Base-by-base conservation (phyloP, 2,888 invertebrate species). In the Eupithecia subumbrata region DNA sequence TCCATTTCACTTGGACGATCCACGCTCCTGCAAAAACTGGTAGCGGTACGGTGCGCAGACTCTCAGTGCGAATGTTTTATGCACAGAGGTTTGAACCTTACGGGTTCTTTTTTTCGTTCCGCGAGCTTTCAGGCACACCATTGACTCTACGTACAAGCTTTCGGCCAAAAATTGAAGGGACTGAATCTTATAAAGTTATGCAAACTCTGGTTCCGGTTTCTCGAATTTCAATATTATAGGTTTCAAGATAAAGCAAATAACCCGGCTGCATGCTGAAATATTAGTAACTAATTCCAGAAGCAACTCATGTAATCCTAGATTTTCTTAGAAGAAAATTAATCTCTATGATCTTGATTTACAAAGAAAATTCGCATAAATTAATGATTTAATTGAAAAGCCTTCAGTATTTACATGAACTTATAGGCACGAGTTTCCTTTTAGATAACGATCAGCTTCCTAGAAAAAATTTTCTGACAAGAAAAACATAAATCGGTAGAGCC, bases 1-100 rank as follows among this genome's bases (percentile, higher is more conserved):
- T 94, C 94, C 87, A 88, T 94, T 94, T 94, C 93, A 86, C 90
- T 87, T 87, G 86, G 88, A 88, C 86, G 87, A 86, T 82, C 84
- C 81, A 83, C 84, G 79, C 81, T 82, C 78, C 82, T 77, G 82
- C 83, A 92, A 91, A 93, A 92, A 91, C 84, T 84, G 79, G 64
- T 69, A 68, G 73, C 74, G 40, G 84, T 85, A 85, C 83, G 48
- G 85, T 82, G 70, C 74, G 84, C 85, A 82, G 45, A 75, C 8
- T 22, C 56, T 0, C 1, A 40, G 1, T 43, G 63, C 63, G n/a
- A 72, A 74, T 60, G 40, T 68, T 45, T 22, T 60, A 18, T n/a
- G n/a, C 56, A 25, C 18, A 18, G n/a, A n/a, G 34, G 37, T 22
- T 72, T 48, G 52, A 56, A 67, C 52, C 16, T 11, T 37, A 34